Base-by-base conservation (phyloP, 2,113 vertebrate species). In the Clarias gariepinus region DNA sequence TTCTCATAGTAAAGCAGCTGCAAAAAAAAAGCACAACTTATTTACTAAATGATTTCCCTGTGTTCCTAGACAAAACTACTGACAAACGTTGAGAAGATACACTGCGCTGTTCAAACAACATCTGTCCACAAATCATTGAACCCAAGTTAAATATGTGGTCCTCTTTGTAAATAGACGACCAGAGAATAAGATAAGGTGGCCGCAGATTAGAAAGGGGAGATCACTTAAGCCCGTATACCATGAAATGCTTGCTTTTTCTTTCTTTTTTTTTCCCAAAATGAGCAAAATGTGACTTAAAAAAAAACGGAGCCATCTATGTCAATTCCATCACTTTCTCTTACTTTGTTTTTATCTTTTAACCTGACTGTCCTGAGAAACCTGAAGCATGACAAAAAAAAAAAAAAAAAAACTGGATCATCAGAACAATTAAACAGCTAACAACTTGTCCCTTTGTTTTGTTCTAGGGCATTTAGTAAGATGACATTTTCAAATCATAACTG, bases 91-190 rank as follows among this genome's bases (percentile, higher is more conserved):
- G 13, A 63, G 60, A 64, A 47, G 60, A 64, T 41, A 81, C 79
- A 64, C 23, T 30, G 36, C 30, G 53, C 68, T 84, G 28, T 71
- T 74, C 55, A 60, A 58, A 82, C 61, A 82, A 52, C 15, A 11
- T 82, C 60, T 82, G 81, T 82, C 61, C 41, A 82, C 61, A 82
- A 66, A 82, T 82, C 81, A 82, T 66, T 82, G 52, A 82, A 82
- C 81, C 81, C 41, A 53, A 66, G 81, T 82, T 82, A 66, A 82
- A 82, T 82, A 82, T 53, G 53, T 53, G 81, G 53, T 52, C 41
- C 41, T 66, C 61, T 82, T 82, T 66, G 80, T 82, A 82, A 82
- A 82, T 64, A 82, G 36, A 52, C 13, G 36, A 12, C 52, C 61
- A 16, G 55, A 64, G 52, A 80, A 60, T 60, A 58, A 63, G 79